Evolutionary conservation across 2,888 invertebrate genomes (phyloP).

Genomic region (Ceriagrion tenellum): DNA sequence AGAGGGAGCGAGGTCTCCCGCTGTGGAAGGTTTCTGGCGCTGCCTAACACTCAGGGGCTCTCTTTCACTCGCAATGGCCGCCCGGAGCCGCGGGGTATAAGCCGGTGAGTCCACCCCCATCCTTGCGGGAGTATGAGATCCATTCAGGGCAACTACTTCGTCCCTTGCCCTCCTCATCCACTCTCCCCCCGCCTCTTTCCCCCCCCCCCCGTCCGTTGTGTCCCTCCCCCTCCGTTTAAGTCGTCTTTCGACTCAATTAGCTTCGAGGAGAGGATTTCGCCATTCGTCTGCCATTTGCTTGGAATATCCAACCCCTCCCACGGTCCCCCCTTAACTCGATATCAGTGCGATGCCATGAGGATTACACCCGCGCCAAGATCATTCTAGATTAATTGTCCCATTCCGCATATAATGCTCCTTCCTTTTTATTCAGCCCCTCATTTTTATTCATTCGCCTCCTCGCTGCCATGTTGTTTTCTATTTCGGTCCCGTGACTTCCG

Average conservation of each 20-base stretch:
- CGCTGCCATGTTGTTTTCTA: constrained; percentile 26
- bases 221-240: neutral
- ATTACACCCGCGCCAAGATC: neutral
- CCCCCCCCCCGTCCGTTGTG: neutral
- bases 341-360: neutral
- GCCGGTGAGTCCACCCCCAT: neutral
- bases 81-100: neutral
- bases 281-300: constrained; percentile 8
- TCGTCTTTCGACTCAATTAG: constrained; percentile 28
- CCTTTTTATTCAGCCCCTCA: neutral
- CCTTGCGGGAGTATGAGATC: neutral
- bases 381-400: neutral
- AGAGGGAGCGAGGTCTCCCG: neutral
- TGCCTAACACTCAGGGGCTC: constrained; percentile 16
- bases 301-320: neutral
- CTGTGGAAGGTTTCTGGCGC: neutral
- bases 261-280: neutral
- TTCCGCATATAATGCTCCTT: neutral
- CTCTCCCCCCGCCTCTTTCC: neutral
- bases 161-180: neutral
- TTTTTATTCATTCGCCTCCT: neutral
- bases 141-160: neutral
- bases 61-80: neutral
- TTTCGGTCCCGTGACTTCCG: neutral
- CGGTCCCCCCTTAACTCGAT: neutral